Base-by-base conservation (phyloP, 2,113 vertebrate species). In the Morone chrysops region DNA sequence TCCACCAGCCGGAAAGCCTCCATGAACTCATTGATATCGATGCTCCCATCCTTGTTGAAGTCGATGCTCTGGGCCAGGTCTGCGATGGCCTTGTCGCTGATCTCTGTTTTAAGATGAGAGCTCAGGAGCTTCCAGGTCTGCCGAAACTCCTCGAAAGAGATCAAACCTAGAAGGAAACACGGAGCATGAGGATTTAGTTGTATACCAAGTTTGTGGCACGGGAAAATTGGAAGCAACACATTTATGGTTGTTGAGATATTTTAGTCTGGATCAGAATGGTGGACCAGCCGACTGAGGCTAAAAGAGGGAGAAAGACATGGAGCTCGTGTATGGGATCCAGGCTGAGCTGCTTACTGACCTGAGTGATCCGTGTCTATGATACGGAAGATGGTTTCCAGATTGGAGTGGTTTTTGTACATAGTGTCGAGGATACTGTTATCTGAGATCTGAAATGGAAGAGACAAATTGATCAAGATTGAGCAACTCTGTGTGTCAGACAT, bases 11-110 rank as follows among this genome's bases (percentile, higher is more conserved):
- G 95, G 84, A 99, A 99, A 9, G 98, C 97, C 92, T 99, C 98
- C 79, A 99, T 95, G 93, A 99, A 99, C 93, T 99, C 98, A 0
- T 98, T 99, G 93, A 99, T 99, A 80, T 99, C 98, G 0, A 99
- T 98, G 91, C 93, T 97, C 14, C 98, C 97, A 0, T 99, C 98
- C 83, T 97, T 98, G 89, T 99, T 99, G 94, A 99, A 99, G 83
- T 99, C 98, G 0, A 99, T 99, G 92, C 97, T 98, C 54, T 94
- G 93, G 16, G 96, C 97, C 75, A 99, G 90, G 92, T 97, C 95
- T 0, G 91, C 81, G 72, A 99, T 96, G 73, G 94, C 95, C 0
- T 97, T 87, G 0, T 98, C 96, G 0, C 95, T 96, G 87, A 98
- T 93, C 14, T 96, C 93, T 0, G 90, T 94, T 82, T 97, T 96